phyloP scores from a whole-genome alignment of 2,888 invertebrate species.

The Agrotis clavis region DNA sequence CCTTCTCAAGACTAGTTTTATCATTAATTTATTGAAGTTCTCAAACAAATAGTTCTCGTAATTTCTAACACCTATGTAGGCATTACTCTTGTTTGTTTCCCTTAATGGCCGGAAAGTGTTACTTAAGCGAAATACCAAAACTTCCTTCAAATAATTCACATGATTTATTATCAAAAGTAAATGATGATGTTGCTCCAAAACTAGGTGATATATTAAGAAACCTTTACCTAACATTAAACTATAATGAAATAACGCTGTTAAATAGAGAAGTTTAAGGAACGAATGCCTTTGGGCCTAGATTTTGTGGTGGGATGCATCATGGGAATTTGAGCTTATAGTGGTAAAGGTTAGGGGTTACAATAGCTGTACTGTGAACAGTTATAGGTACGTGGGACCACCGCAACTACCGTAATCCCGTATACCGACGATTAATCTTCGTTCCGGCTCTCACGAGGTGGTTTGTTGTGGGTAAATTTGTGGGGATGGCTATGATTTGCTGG shows the following conservation, averaged over 20 bases:
- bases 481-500: slow-evolving; percentile 85
- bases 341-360: slow-evolving; percentile 61
- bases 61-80: slow-evolving; percentile 21
- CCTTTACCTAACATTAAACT: slow-evolving; percentile 73
- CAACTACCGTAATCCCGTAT: slow-evolving; percentile 83
- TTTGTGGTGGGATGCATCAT: slow-evolving; percentile 54
- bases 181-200: slow-evolving; percentile 58
- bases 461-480: slow-evolving; percentile 88
- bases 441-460: slow-evolving; percentile 86
- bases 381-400: slow-evolving; percentile 74
- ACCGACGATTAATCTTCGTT: slow-evolving; percentile 87
- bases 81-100: slow-evolving; percentile 31
- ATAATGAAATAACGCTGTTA: slow-evolving; percentile 79
- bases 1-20: slow-evolving; percentile 17
- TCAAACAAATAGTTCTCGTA: slow-evolving; percentile 32
- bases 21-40: slow-evolving; percentile 4
- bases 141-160: slow-evolving; percentile 45
- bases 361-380: slow-evolving; percentile 67
- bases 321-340: slow-evolving; percentile 70
- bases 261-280: slow-evolving; percentile 76
- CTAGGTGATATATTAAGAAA: slow-evolving; percentile 66
- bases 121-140: slow-evolving; percentile 34
- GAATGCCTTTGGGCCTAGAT: slow-evolving; percentile 72
- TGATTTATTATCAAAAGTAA: slow-evolving; percentile 57
- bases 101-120: slow-evolving; percentile 36